Evolutionary conservation across 2,888 invertebrate species (phyloP).

Genomic region (Heteropelma amictum): DNA sequence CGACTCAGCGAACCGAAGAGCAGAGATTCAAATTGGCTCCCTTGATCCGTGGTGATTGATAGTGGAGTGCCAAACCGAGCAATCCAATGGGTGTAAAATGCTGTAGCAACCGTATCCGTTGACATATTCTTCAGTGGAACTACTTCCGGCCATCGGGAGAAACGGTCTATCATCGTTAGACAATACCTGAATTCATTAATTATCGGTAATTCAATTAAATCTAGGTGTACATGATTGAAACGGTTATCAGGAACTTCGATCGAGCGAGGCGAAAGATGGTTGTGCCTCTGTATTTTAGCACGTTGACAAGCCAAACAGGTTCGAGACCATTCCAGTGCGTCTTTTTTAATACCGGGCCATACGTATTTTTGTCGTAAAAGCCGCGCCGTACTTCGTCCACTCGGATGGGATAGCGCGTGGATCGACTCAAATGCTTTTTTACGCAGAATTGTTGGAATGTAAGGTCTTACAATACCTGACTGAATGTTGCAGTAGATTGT

Average conservation of each 20-base stretch:
- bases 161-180: too few relatives aligned
- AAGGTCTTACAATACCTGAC: slow-evolving; percentile 45
- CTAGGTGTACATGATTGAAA: slow-evolving; percentile 34
- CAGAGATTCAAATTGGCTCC: not conserved
- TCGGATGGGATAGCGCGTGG: slow-evolving; percentile 57
- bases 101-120: not conserved
- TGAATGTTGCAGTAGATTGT: slow-evolving; percentile 49
- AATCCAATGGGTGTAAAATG: not conserved
- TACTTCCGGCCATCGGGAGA: slow-evolving; percentile 19
- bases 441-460: slow-evolving; percentile 53
- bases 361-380: slow-evolving; percentile 59
- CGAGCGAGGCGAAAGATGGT: not conserved
- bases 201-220: slow-evolving; percentile 13
- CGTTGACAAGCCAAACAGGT: slow-evolving; percentile 67
- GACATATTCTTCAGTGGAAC: slow-evolving; percentile 18
- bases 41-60: not conserved
- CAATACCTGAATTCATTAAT: slow-evolving; percentile 6
- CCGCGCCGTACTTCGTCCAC: slow-evolving; percentile 51
- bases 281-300: slow-evolving; percentile 66
- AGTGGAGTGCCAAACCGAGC: not conserved
- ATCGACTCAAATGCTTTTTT: slow-evolving; percentile 44
- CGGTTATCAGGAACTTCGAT: slow-evolving; percentile 11
- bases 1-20: not conserved
- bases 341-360: slow-evolving; percentile 63
- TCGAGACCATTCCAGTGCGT: slow-evolving; percentile 63